Evolutionary conservation across 2,888 invertebrate genomes (phyloP), one percentile per base, ranked within the genome.

Genomic region (Urechis unicinctus): DNA sequence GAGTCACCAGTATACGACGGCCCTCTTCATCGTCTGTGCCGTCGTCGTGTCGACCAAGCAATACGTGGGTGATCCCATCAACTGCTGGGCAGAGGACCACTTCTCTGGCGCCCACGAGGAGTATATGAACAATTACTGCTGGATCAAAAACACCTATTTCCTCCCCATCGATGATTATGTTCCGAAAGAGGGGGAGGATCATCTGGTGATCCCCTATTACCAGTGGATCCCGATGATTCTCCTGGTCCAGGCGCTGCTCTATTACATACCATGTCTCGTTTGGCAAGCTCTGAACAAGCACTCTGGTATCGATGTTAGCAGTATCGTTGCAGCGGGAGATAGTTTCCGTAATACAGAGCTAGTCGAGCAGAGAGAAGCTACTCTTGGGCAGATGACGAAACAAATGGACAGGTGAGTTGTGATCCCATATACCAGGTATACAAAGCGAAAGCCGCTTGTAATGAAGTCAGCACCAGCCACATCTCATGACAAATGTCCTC

Each of bases 1-100:
- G n/a, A n/a, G n/a, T n/a, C n/a, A n/a, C n/a, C n/a, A n/a, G n/a
- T n/a, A n/a, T 62, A 79, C 79, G 13, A 78, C 79, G 49, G 73
- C 86, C 47, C 86, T 93, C 70, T 81, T 95, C 77, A 86, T 94
- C 69, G 91, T 91, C 63, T 93, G 92, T 80, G 92, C 92, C 60
- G 81, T 95, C 70, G 82, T 95, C 72, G 92, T 95, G 61, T 93
- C 93, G 51, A 91, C 92, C 64, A 84, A 92, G 58, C 94, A 95
- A 75, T 94, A 94, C n/a, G 41, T n/a, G n/a, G 61, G 62, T 13
- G 59, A 59, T 13, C 62, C 62, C n/a, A 62, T 62, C 43, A 59
- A 59, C 44, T 62, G 62, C 55, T 62, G 62, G 62, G 62, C 61
- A 1, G 61, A 61, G 9, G 62, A 61, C 1, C 62, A 62, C 30